Conservation (phyloP, 1,140 invertebrate species). For the Melitaea cinxia region DNA sequence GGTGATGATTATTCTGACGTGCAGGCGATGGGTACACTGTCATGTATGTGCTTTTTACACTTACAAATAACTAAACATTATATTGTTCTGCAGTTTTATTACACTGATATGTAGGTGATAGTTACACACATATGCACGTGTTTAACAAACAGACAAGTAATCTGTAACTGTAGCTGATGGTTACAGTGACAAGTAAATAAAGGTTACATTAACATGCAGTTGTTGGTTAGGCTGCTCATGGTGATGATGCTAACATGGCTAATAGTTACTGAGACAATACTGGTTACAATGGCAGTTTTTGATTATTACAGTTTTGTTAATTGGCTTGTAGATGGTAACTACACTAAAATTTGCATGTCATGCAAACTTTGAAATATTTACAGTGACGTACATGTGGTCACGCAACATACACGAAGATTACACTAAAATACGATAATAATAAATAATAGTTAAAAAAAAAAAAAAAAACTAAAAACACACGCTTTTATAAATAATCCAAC, state of each 20-base stretch:
- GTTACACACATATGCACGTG: neutral
- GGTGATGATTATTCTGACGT: neutral
- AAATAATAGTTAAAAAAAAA: too few relatives aligned
- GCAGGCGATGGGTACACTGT: neutral
- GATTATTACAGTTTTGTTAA: neutral
- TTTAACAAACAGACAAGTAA: neutral
- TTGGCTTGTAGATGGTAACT: neutral
- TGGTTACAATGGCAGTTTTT: neutral
- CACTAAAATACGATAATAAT: too few relatives aligned
- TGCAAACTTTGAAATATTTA: neutral
- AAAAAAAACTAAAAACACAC: too few relatives aligned
- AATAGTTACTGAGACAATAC: slow-evolving; percentile 2
- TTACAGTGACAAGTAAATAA: neutral
- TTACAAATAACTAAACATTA: too few relatives aligned
- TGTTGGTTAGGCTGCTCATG: neutral
- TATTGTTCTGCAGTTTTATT: too few relatives aligned
- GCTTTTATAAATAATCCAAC: too few relatives aligned
- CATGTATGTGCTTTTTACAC: neutral
- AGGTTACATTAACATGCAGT: neutral
- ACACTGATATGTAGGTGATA: neutral
- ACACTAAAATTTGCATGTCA: neutral
- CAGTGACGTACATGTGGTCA: slow-evolving; percentile 3
- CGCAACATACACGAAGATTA: neutral
- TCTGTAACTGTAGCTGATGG: slow-evolving; percentile 1
- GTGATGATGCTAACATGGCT: neutral